Base-by-base conservation (phyloP, 2,113 vertebrate species). In the Girardinichthys multiradiatus region DNA sequence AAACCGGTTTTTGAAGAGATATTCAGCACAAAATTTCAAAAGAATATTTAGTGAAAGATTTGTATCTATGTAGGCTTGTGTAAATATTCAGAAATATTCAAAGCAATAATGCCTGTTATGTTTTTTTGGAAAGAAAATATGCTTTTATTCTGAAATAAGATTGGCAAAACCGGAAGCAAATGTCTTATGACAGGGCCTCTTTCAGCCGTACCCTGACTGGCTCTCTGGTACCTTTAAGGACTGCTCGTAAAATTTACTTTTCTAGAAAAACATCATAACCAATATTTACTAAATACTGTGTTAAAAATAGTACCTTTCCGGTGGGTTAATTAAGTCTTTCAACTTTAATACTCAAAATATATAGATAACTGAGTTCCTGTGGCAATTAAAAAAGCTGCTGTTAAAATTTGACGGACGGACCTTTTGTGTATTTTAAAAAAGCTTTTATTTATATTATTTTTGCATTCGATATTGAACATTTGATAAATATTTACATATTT, bases 81-180 rank as follows among this genome's bases (percentile, higher is more conserved):
- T 2, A n/a, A 9, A 10, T n/a, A 24, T 54, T 54, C 24, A 54
- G 9, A 54, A 11, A 54, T n/a, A 10, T 4, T 54, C 2, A 54
- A 9, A 9, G 2, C 1, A 54, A 54, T n/a, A 21, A n/a, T 17
- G 9, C 24, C 24, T 54, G 48, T 3, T n/a, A 1, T 10, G 48
- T 24, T 54, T 54, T 54, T 13, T 39, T 17, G 2, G 21, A 2
- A 54, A 54, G 8, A 8, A 17, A 10, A 31, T 24, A n/a, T 27
- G 2, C 13, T 54, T 80, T 84, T 87, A 77, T 84, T 79, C 3
- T 86, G 83, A 86, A 86, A 69, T 4, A 30, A 4, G 28, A 0
- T 31, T 10, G 0, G 3, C n/a, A 5, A 33, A 65, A 58, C 35
- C 57, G 51, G 72, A 85, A 67, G 30, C 8, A 5, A 1, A 27